Evolutionary conservation across 2,113 vertebrate genomes (phyloP).

Genomic region (Tragelaphus scriptus): DNA sequence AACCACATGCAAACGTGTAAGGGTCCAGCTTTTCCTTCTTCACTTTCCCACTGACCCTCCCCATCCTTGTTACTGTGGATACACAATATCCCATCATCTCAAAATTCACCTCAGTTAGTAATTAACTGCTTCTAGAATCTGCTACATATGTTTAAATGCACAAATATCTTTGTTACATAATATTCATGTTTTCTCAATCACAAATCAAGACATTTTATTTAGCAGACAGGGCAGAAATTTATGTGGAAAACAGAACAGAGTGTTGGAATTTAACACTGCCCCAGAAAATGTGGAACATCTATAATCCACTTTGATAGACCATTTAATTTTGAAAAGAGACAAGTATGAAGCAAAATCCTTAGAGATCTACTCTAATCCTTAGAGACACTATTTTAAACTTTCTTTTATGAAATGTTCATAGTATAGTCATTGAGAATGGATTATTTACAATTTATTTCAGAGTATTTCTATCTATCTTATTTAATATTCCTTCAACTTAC

Average conservation of each 20-base stretch:
- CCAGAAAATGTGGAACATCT: background rate
- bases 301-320: background rate
- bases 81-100: background rate
- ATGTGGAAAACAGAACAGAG: background rate
- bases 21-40: background rate
- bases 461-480: background rate
- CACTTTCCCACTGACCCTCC: background rate
- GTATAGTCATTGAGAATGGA: background rate
- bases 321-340: background rate
- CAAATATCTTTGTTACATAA: background rate
- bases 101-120: background rate
- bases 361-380: background rate
- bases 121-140: background rate
- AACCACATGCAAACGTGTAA: background rate
- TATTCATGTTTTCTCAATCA: background rate
- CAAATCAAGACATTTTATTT: background rate
- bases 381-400: conserved; percentile 15
- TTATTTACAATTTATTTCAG: conserved; percentile 37
- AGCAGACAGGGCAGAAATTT: background rate
- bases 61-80: no score
- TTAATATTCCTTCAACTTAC: background rate
- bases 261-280: background rate
- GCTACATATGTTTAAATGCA: background rate
- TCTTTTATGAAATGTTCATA: conserved; percentile 3
- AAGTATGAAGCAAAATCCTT: background rate